Conservation (phyloP, 2,888 invertebrate species). For the Orthosia incerta region DNA sequence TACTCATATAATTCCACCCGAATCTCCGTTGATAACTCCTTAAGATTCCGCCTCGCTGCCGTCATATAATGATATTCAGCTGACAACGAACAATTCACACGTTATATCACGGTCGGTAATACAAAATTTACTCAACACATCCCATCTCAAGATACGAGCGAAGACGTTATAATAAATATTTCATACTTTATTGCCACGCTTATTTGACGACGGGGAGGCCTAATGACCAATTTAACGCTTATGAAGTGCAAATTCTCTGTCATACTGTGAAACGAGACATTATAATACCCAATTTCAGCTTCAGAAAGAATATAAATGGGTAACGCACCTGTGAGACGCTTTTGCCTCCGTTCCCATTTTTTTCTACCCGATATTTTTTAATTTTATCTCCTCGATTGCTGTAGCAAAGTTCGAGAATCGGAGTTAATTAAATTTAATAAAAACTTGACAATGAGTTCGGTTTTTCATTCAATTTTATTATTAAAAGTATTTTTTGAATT, state of each 20-base stretch:
- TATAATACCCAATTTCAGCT: slow-evolving; percentile 88
- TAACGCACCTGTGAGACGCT: slow-evolving; percentile 75
- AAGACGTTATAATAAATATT: slow-evolving; percentile 83
- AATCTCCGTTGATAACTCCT: slow-evolving; percentile 60
- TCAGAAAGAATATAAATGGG: slow-evolving; percentile 87
- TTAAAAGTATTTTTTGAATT: slow-evolving; percentile 38
- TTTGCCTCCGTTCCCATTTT: slow-evolving; percentile 58
- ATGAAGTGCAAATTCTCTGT: slow-evolving; percentile 90
- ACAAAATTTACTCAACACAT: slow-evolving; percentile 67
- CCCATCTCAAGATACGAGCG: slow-evolving; percentile 61
- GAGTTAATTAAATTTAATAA: slow-evolving; percentile 65
- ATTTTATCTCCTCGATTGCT: slow-evolving; percentile 51
- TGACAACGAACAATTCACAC: slow-evolving; percentile 62
- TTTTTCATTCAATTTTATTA: slow-evolving; percentile 43
- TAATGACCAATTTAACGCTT: slow-evolving; percentile 90
- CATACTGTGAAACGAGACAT: slow-evolving; percentile 86
- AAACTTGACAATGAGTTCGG: slow-evolving; percentile 61
- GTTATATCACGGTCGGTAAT: slow-evolving; percentile 57
- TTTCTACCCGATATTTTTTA: slow-evolving; percentile 61
- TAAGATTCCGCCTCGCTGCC: slow-evolving; percentile 47
- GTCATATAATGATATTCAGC: slow-evolving; percentile 61
- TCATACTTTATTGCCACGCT: slow-evolving; percentile 83
- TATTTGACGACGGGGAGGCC: slow-evolving; percentile 81
- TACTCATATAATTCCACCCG: slow-evolving; percentile 40
- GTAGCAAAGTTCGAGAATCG: slow-evolving; percentile 37